phyloP scores from a whole-genome alignment of 2,113 vertebrate species.

The Ancistrus triradiatus region DNA sequence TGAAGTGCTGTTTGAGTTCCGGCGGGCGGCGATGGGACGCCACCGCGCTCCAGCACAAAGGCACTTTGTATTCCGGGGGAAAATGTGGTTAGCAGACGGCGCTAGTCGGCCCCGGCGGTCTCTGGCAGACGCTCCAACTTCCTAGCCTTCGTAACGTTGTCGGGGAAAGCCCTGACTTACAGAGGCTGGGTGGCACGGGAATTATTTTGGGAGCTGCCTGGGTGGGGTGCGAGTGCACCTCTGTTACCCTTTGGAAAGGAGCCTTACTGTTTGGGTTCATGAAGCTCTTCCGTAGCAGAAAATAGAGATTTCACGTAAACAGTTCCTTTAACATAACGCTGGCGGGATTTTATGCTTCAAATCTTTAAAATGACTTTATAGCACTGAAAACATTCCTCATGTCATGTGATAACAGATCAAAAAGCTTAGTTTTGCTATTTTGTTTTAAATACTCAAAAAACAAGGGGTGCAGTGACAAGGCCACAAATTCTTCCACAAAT shows the following conservation, averaged over 20 bases:
- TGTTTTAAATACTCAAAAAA: too few relatives aligned
- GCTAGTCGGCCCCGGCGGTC: constrained; percentile 62
- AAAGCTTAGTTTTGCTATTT: too few relatives aligned
- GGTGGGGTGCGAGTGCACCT: constrained; percentile 39
- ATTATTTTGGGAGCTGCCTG: constrained; percentile 59
- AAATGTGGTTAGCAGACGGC: constrained; percentile 74
- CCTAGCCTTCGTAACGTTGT: constrained; percentile 71
- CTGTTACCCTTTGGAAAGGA: neutral
- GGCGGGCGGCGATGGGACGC: constrained; percentile 49
- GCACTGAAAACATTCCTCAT: too few relatives aligned
- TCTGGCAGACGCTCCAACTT: constrained; percentile 69
- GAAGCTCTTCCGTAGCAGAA: neutral
- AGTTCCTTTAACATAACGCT: too few relatives aligned
- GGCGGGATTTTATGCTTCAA: too few relatives aligned
- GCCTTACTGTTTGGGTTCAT: constrained; percentile 8
- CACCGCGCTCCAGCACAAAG: constrained; percentile 71
- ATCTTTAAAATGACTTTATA: too few relatives aligned
- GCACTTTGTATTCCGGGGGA: constrained; percentile 67
- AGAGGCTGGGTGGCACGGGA: constrained; percentile 56
- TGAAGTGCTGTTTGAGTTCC: constrained; percentile 42
- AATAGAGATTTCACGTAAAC: too few relatives aligned
- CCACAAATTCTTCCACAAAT: too few relatives aligned
- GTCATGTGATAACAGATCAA: too few relatives aligned
- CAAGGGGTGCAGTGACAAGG: too few relatives aligned
- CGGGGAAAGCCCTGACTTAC: constrained; percentile 64